Percentiles rank a stretch among this genome's conserved stretches.
Conservation (phyloP, 2,888 invertebrate genomes). For the Temnothorax ravouxi region DNA sequence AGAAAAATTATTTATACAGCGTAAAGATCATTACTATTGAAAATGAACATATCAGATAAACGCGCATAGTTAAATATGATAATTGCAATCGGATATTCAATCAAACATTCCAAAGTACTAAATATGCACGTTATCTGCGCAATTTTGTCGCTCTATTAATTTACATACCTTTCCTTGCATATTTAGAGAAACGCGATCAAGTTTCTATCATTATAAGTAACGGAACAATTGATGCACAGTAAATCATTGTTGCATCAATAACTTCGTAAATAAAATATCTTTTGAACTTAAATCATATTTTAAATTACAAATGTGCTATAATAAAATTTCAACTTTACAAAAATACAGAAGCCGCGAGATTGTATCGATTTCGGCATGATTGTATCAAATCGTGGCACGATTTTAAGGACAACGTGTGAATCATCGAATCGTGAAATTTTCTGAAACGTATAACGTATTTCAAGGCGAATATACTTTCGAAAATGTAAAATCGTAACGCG, state of each 20-base stretch:
- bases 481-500: constrained; percentile 12
- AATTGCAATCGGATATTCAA: constrained; percentile 22
- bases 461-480: constrained; percentile 10
- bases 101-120: constrained; percentile 24
- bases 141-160: constrained; percentile 41
- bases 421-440: constrained; percentile 20
- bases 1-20: background rate
- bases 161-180: constrained; percentile 53
- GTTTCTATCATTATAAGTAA: constrained; percentile 29
- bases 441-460: background rate
- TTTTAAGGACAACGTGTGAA: constrained; percentile 18
- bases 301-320: background rate
- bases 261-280: background rate
- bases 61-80: constrained; percentile 45
- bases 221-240: constrained; percentile 19
- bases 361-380: background rate
- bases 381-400: background rate
- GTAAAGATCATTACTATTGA: background rate
- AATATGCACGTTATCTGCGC: background rate
- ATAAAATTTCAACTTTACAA: background rate
- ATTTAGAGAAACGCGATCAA: constrained; percentile 31
- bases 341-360: background rate
- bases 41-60: background rate
- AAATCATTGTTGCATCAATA: constrained; percentile 9
- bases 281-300: background rate